Evolutionary conservation across 2,113 vertebrate genomes (phyloP), one percentile per base, ranked within the genome.

Genomic region (Rhinogobius similis): DNA sequence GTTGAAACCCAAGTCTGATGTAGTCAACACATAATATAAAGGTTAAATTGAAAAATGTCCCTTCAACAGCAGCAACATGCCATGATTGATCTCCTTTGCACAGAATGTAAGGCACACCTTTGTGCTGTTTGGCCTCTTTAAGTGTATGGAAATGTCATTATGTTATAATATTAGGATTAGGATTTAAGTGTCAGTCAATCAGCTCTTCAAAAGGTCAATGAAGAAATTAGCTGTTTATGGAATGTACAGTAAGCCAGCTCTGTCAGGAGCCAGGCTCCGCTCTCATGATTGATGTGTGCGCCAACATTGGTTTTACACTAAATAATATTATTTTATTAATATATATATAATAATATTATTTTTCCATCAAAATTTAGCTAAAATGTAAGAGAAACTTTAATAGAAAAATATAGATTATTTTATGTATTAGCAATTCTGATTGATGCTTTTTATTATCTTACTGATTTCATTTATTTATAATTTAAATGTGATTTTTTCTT

Each of bases 1-100:
- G 88, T 92, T 87, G 91, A 93, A 94, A 94, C 91, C 93, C 90
- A 78, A 88, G 85, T 88, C 84, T 71, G 89, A 91, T 94, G 93
- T 94, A 86, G 83, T 92, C 90, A 91, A 92, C 92, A 88, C 91
- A 90, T 92, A 94, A 93, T 92, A 90, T 81, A 89, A 93, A 92
- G 93, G 92, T 94, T 93, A 96, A 95, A 96, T 95, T 95, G 96
- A 94, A 96, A 97, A 95, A 94, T 94, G 96, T 95, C 95, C 94
- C 93, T 94, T 92, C 85, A 88, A 92, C 91, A 86, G 92, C 71
- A 77, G 89, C 88, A 82, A 81, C 84, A 78, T 64, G 79, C 76
- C 84, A 94, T 98, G 97, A 98, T 98, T 98, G 96, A 98, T 98
- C 94, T 93, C 92, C 91, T 92, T 89, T 89, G 87, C 88, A 79